Conservation (phyloP, 2,888 invertebrate species). For the Acanthacorydalis orientalis region DNA sequence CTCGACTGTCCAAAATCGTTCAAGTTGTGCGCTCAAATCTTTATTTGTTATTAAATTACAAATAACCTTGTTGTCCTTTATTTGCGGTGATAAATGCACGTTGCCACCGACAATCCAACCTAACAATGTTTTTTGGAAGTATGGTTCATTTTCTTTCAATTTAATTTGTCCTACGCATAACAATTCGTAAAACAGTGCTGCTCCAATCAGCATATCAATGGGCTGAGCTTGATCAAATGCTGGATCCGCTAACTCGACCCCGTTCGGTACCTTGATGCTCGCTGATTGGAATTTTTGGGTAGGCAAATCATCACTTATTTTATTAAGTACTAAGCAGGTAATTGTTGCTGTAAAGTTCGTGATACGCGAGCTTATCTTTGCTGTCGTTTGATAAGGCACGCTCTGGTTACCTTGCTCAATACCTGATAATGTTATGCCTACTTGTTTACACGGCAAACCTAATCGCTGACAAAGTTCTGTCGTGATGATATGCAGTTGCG, state of each 20-base stretch:
- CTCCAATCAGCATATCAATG: conserved; percentile 11
- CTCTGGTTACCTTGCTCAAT: conserved; percentile 1
- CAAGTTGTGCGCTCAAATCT: not conserved
- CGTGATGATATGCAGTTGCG: conserved; percentile 7
- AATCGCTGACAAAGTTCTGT: no score
- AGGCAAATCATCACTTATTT: conserved; percentile 12
- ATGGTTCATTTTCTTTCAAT: not conserved
- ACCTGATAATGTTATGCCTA: conserved; percentile 3
- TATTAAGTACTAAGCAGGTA: conserved; percentile 9
- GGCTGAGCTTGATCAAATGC: conserved; percentile 6
- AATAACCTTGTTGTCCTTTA: not conserved
- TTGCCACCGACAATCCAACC: conserved; percentile 10
- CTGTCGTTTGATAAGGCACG: conserved; percentile 1
- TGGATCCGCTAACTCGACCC: conserved; percentile 11
- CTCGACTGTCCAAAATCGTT: conserved; percentile 4
- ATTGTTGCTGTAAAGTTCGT: conserved; percentile 7
- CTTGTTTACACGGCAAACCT: not conserved
- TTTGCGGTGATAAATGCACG: not conserved
- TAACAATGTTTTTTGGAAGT: conserved; percentile 9
- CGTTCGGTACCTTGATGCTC: conserved; percentile 9
- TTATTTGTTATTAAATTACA: not conserved
- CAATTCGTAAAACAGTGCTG: conserved; percentile 10
- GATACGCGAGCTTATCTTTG: conserved; percentile 6
- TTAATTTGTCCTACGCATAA: conserved; percentile 7
- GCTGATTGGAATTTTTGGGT: conserved; percentile 5